These are phyloP conservation scores for Styela clava DNA, from an alignment of 23 tunicate genomes.

Conservation along the genomic window DNA sequence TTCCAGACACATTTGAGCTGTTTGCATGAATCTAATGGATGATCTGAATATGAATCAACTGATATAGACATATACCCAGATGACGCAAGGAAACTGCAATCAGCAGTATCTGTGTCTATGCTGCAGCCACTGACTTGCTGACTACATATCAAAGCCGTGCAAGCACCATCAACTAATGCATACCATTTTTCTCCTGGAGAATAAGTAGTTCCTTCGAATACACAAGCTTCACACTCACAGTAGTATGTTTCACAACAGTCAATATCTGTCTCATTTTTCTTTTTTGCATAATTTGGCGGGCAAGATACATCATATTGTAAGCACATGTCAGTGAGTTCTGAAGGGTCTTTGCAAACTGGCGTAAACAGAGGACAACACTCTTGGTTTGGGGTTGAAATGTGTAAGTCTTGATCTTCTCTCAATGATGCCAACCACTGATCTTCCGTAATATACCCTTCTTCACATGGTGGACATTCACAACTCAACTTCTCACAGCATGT, in stretches of 20 bases:
- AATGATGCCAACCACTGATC: constrained; percentile 16
- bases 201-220: neutral
- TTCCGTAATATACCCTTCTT: constrained; percentile 17
- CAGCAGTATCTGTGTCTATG: neutral
- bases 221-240: constrained; percentile 4
- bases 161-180: constrained; percentile 13
- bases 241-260: neutral
- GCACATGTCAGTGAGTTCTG: constrained; percentile 3
- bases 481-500: constrained; percentile 40
- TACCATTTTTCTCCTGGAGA: neutral
- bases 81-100: neutral
- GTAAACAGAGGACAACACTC: constrained; percentile 44
- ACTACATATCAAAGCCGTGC: neutral
- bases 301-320: constrained; percentile 16
- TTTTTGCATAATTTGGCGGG: constrained; percentile 2
- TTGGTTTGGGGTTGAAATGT: neutral
- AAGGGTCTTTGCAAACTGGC: constrained; percentile 13
- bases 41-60: neutral
- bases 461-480: constrained; percentile 39
- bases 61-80: neutral
- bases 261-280: constrained; percentile 9
- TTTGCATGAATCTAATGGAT: constrained; percentile 2
- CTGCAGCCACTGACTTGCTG: neutral
- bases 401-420: constrained; percentile 15
- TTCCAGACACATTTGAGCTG: neutral